Base-by-base conservation (phyloP, 2,888 invertebrate species). In the Nymphalis urticae region DNA sequence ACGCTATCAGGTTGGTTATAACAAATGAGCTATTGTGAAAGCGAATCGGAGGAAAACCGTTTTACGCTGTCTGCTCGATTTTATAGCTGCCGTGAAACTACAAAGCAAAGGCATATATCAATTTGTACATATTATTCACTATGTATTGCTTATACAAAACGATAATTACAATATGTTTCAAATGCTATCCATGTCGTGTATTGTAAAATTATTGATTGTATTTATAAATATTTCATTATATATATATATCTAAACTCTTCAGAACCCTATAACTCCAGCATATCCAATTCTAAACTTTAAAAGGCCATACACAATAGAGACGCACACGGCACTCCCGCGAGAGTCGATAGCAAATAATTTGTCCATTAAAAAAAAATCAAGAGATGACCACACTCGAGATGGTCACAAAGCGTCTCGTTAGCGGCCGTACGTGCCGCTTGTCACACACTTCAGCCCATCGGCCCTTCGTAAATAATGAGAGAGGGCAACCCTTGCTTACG, bases 321-420 rank as follows among this genome's bases (percentile, higher is more conserved):
- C 71, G 21, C 13, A 50, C 80, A 82, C 81, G 82, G 80, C 80
- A 77, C 83, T 83, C 88, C 81, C 71, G 60, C 58, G 89, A 85
- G 88, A 87, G 78, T 84, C 78, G 70, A 70, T 77, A 80, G 85
- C 80, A 90, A 90, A 90, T 89, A 85, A 91, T 90, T 90, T 89
- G 88, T 90, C 87, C 90, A 89, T 91, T 92, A 89, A 92, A 92
- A 91, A 53, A 90, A 89, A 87, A 89, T 88, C 88, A 87, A 87
- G 82, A 83, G 82, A 82, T 90, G 91, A 89, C 90, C 91, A 88
- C 88, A 84, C 86, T 86, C 80, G 85, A 87, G 90, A 88, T 88
- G 90, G 89, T 89, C 92, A 92, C 92, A 92, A 92, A 92, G 88
- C 90, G 88, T 92, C 93, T 93, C 93, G 93, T 93, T 93, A 93